These are phyloP conservation scores for Formica selysi DNA, from an alignment of 1,140 invertebrate genomes.

Conservation along the genomic window DNA sequence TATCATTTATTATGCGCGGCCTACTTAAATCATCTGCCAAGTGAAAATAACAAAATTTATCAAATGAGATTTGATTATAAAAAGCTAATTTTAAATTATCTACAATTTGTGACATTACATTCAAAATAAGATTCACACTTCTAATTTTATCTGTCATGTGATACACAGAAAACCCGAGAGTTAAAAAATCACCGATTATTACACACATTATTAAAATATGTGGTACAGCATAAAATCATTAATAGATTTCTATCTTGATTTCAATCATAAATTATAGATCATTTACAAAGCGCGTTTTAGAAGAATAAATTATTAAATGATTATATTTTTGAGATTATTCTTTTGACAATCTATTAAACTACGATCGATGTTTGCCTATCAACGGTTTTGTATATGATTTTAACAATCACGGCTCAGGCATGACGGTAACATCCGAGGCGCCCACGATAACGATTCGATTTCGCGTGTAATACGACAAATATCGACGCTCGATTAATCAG, in stretches of 20 bases:
- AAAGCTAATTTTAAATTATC: too few species aligned
- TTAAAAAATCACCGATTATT: too few species aligned
- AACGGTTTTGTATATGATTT: constrained; percentile 1
- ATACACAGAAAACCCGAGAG: too few species aligned
- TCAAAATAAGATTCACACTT: too few species aligned
- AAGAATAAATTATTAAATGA: background rate
- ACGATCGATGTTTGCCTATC: background rate
- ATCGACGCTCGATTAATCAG: constrained; percentile 71
- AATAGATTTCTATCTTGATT: too few species aligned
- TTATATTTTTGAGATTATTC: background rate
- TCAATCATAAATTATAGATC: too few species aligned
- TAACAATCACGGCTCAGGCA: background rate
- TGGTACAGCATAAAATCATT: too few species aligned
- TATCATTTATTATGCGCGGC: background rate
- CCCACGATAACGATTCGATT: constrained; percentile 31
- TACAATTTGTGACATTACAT: too few species aligned
- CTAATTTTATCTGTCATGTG: too few species aligned
- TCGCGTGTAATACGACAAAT: constrained; percentile 52
- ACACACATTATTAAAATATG: too few species aligned
- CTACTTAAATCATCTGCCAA: background rate
- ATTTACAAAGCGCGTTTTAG: too few species aligned
- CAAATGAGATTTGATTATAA: background rate
- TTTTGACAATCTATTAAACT: background rate
- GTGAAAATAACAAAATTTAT: background rate
- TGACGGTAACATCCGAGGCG: background rate